These are phyloP conservation scores for Anhinga anhinga DNA, from an alignment of 2,113 vertebrate genomes.

Conservation along the genomic window DNA sequence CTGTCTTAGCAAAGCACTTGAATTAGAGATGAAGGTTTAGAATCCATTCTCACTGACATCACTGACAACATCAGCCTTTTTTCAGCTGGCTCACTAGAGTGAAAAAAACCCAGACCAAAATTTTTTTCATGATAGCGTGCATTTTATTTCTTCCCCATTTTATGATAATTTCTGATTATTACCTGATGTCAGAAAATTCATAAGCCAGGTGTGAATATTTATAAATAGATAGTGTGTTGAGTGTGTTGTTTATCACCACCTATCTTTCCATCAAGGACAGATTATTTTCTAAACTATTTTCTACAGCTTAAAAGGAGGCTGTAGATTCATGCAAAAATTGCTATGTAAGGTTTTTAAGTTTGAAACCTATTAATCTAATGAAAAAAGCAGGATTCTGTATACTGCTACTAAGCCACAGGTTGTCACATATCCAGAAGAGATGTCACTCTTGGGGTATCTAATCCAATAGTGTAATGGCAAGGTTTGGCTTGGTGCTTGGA, in stretches of 20 bases:
- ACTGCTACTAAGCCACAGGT: neutral
- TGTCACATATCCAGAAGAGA: neutral
- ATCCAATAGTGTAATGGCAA: neutral
- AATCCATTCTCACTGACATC: neutral
- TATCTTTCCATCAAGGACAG: neutral
- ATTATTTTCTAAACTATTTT: neutral
- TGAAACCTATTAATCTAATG: neutral
- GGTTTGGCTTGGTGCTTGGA: neutral
- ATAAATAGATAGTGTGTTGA: neutral
- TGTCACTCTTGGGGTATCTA: neutral
- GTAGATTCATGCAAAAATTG: neutral
- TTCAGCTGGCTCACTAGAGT: neutral
- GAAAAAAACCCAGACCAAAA: neutral
- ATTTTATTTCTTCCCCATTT: neutral
- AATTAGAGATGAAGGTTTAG: neutral
- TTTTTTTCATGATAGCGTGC: neutral
- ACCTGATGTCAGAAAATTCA: neutral
- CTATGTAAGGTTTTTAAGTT: neutral
- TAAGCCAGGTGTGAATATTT: neutral
- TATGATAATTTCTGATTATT: neutral
- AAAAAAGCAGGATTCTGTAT: neutral
- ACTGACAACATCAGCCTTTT: neutral
- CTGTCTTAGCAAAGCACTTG: neutral
- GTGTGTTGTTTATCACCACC: neutral
- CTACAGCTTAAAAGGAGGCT: neutral